phyloP scores from a whole-genome alignment of 2,888 invertebrate species.

The Tromatobia lineatoria region DNA sequence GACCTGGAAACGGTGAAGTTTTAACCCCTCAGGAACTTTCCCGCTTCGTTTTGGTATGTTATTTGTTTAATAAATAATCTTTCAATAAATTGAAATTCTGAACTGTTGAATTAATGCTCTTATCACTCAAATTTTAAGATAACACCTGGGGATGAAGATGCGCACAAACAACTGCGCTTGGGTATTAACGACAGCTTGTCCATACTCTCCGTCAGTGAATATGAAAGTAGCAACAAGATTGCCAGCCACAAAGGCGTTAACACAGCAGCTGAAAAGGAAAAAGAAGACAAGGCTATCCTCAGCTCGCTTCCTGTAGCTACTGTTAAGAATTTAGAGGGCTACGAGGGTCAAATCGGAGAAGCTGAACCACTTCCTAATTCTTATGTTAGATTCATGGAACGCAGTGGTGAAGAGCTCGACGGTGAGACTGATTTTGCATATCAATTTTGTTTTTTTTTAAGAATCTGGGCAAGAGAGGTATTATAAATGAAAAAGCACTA shows the following conservation, averaged over 20 bases:
- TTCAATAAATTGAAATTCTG: neutral
- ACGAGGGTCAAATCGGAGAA: constrained; percentile 86
- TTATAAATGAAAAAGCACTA: too few species aligned
- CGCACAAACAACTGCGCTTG: constrained; percentile 85
- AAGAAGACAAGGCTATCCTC: constrained; percentile 82
- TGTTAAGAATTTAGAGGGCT: constrained; percentile 82
- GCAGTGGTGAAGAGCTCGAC: constrained; percentile 97
- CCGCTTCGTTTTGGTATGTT: constrained; percentile 82
- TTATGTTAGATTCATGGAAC: constrained; percentile 97
- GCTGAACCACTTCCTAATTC: constrained; percentile 95
- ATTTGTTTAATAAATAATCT: constrained; percentile 2
- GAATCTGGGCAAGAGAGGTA: too few species aligned
- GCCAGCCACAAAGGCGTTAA: constrained; percentile 73
- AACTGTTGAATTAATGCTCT: neutral
- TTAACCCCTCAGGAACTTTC: constrained; percentile 80
- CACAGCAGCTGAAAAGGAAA: constrained; percentile 80
- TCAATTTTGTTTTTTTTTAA: neutral
- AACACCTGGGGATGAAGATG: constrained; percentile 79
- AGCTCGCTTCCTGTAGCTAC: constrained; percentile 81
- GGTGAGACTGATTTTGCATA: constrained; percentile 87
- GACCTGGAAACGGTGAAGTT: constrained; percentile 75
- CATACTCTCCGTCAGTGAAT: constrained; percentile 90
- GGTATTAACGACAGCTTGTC: constrained; percentile 89
- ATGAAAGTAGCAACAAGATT: constrained; percentile 73
- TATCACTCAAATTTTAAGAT: constrained; percentile 71